Evolutionary conservation across 2,113 vertebrate genomes (phyloP).

Genomic region (Otocyon megalotis): DNA sequence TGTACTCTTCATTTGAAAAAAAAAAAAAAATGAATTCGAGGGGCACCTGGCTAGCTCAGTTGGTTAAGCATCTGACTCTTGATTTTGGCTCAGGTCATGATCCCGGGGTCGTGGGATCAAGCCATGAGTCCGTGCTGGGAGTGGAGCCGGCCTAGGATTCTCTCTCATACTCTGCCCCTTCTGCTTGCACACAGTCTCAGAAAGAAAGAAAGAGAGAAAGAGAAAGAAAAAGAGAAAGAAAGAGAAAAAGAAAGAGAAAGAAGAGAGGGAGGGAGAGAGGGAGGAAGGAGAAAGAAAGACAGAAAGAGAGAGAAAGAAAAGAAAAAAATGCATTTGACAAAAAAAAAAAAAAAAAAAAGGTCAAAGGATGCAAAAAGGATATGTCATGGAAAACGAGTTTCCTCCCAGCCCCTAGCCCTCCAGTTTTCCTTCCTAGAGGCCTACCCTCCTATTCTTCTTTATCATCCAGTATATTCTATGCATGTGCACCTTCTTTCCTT

Average conservation of each 20-base stretch:
- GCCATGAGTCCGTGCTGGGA: background rate
- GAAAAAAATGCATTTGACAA: background rate
- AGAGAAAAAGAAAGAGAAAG: no score
- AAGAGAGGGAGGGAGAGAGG: no score
- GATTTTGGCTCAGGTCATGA: background rate
- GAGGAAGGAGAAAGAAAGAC: background rate
- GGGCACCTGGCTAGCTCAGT: background rate
- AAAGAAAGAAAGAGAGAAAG: no score
- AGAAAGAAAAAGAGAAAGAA: no score
- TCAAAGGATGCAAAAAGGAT: background rate
- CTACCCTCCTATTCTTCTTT: background rate
- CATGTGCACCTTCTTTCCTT: background rate
- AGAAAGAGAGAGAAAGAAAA: background rate
- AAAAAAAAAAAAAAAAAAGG: background rate
- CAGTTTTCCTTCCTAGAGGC: background rate
- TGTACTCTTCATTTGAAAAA: background rate
- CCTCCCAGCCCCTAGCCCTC: background rate
- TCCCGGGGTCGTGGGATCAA: background rate
- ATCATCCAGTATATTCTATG: background rate
- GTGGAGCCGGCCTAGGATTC: background rate
- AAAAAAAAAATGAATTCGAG: background rate
- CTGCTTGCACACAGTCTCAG: accelerated
- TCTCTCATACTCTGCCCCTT: background rate
- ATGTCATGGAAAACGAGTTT: background rate
- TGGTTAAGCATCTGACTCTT: background rate